Conservation (phyloP, 2,888 invertebrate genomes). For the Ganaspis brasiliensis region DNA sequence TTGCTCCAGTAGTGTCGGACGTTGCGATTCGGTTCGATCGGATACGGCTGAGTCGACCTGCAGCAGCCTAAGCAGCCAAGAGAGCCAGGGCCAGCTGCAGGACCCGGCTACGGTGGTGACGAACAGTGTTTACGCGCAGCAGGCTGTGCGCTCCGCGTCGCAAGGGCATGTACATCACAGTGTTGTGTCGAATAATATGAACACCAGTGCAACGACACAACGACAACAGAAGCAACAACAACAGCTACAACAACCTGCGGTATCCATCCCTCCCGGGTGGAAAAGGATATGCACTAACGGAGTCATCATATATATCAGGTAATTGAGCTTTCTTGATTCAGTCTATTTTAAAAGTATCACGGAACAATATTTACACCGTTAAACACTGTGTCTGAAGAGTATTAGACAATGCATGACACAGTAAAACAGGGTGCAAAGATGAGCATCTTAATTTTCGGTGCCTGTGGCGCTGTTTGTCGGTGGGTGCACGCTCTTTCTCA, state of each 20-base stretch:
- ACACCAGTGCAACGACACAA: slow-evolving; percentile 66
- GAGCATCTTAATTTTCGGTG: no score
- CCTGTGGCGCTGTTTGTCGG: no score
- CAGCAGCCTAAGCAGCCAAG: slow-evolving; percentile 81
- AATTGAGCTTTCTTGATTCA: slow-evolving; percentile 74
- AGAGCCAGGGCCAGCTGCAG: slow-evolving; percentile 75
- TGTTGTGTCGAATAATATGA: slow-evolving; percentile 65
- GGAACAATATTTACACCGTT: no score
- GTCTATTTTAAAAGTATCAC: no score
- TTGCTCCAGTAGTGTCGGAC: slow-evolving; percentile 60
- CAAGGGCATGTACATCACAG: slow-evolving; percentile 68
- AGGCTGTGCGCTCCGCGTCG: slow-evolving; percentile 78
- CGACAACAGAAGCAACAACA: slow-evolving; percentile 57
- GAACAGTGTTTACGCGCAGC: slow-evolving; percentile 72
- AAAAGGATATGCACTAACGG: slow-evolving; percentile 88
- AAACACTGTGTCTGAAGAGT: no score
- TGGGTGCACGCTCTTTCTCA: no score
- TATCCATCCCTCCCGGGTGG: slow-evolving; percentile 89
- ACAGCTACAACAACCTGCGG: slow-evolving; percentile 73
- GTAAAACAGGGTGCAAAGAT: no score
- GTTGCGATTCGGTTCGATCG: slow-evolving; percentile 84
- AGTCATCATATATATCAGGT: slow-evolving; percentile 90
- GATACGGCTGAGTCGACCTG: slow-evolving; percentile 83
- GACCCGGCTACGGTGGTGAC: slow-evolving; percentile 56
- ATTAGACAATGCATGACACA: no score